phyloP scores from a whole-genome alignment of 30 jellyfish, hydroid and myxozoan genomes.

The Cassiopea xamachana region DNA sequence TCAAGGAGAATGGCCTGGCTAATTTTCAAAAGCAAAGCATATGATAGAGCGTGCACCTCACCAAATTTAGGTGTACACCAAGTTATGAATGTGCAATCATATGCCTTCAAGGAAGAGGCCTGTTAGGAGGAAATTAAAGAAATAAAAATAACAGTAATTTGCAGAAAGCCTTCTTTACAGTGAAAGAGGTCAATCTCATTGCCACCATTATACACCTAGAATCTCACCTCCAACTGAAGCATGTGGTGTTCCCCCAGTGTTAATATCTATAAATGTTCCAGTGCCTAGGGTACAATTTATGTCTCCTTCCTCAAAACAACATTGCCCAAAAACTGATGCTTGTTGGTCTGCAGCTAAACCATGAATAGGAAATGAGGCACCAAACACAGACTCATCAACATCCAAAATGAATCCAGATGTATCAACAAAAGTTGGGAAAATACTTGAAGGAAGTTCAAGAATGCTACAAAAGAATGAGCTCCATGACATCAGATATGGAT shows the following conservation, averaged over 20 bases:
- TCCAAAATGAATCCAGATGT: constrained; percentile 75
- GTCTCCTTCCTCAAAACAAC: constrained; percentile 85
- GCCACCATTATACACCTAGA: too few species aligned
- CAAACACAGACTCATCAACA: constrained; percentile 81
- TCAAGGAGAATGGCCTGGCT: too few species aligned
- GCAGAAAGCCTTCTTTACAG: too few species aligned
- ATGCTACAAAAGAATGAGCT: constrained; percentile 48
- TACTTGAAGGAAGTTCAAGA: constrained; percentile 45
- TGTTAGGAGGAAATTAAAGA: too few species aligned
- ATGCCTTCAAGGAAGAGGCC: too few species aligned
- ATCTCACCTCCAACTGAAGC: constrained; percentile 82
- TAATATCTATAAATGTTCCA: constrained; percentile 88
- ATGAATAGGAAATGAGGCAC: constrained; percentile 83
- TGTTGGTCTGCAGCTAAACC: constrained; percentile 89
- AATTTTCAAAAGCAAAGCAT: too few species aligned
- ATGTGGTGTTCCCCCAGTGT: constrained; percentile 80
- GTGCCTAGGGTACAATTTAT: constrained; percentile 86
- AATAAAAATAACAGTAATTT: too few species aligned
- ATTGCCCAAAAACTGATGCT: constrained; percentile 89
- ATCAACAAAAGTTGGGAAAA: constrained; percentile 59
- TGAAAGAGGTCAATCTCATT: too few species aligned
- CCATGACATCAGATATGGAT: constrained; percentile 61
- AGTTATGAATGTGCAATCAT: too few species aligned
- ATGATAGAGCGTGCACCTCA: too few species aligned
- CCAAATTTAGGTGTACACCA: too few species aligned